A percentile compares a stretch with the other conserved stretches of the same genome.
Conservation (phyloP, 2,888 invertebrate genomes). For the Ashinkailepas kermadecensis region DNA sequence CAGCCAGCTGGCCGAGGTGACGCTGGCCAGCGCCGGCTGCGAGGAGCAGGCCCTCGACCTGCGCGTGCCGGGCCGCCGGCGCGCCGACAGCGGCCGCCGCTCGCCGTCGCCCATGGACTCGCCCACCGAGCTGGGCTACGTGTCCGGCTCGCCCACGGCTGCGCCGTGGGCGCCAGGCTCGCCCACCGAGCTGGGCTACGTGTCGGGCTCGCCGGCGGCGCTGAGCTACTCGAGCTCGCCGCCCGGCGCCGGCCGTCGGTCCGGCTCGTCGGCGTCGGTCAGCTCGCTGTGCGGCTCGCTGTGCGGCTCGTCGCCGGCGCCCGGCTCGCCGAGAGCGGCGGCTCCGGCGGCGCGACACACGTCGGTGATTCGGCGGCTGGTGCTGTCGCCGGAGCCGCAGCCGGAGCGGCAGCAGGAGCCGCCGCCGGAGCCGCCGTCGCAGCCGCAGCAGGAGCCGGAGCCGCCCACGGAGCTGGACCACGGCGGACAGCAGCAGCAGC, state of each 20-base stretch:
- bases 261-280: not conserved
- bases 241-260: not conserved
- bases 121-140: too few species aligned
- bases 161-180: not conserved
- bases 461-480: not conserved
- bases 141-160: too few species aligned
- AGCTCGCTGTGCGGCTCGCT: not conserved
- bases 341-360: not conserved
- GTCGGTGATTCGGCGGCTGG: not conserved
- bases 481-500: not conserved
- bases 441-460: not conserved
- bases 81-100: not conserved
- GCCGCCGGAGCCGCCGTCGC: constrained; percentile 25
- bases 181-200: not conserved
- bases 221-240: not conserved
- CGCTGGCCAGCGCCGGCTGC: too few species aligned
- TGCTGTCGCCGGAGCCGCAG: not conserved
- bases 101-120: not conserved
- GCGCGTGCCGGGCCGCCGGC: not conserved
- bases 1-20: not conserved
- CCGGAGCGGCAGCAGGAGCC: not conserved
- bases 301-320: not conserved
- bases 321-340: not conserved
- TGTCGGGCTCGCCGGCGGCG: not conserved
- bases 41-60: constrained; percentile 16